Percentiles rank a stretch among this genome's conserved stretches.
phyloP scores from a whole-genome alignment of 2,888 invertebrate genomes.

The Dasysyrphus albostriatus region DNA sequence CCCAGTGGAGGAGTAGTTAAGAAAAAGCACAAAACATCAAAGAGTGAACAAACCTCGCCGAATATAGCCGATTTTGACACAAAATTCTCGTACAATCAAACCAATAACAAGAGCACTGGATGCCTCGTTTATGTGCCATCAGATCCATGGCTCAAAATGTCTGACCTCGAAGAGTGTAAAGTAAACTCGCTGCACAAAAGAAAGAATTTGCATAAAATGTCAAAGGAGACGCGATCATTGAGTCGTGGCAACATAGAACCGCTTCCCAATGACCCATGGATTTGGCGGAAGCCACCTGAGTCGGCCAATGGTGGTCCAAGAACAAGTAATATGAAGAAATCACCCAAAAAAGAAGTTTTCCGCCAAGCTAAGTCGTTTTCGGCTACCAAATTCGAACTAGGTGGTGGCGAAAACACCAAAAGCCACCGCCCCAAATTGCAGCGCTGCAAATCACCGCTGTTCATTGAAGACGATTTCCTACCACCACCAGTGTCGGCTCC shows the following conservation, averaged over 20 bases:
- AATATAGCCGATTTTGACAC: constrained; percentile 80
- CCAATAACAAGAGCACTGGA: constrained; percentile 81
- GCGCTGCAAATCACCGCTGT: constrained; percentile 78
- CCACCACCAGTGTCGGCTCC: constrained; percentile 78
- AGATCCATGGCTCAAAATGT: constrained; percentile 83
- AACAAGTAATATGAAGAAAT: constrained; percentile 62
- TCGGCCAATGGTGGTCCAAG: constrained; percentile 40
- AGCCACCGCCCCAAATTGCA: constrained; percentile 78
- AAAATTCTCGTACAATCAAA: constrained; percentile 78
- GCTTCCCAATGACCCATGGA: constrained; percentile 80
- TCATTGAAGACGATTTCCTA: constrained; percentile 77
- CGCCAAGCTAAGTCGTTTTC: constrained; percentile 79
- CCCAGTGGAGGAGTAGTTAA: constrained; percentile 30
- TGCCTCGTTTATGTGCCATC: constrained; percentile 81
- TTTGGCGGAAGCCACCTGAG: constrained; percentile 78
- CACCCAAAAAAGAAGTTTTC: constrained; percentile 77
- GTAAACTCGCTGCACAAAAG: constrained; percentile 67
- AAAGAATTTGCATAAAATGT: constrained; percentile 66
- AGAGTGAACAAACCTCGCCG: constrained; percentile 84
- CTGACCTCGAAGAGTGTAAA: constrained; percentile 75
- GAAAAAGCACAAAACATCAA: constrained; percentile 78
- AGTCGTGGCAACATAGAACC: constrained; percentile 75
- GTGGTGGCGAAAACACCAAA: constrained; percentile 62
- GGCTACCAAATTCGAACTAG: constrained; percentile 78
- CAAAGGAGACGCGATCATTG: constrained; percentile 76